phyloP scores from a whole-genome alignment of 2,888 invertebrate genomes.

The Dugesia japonica region DNA sequence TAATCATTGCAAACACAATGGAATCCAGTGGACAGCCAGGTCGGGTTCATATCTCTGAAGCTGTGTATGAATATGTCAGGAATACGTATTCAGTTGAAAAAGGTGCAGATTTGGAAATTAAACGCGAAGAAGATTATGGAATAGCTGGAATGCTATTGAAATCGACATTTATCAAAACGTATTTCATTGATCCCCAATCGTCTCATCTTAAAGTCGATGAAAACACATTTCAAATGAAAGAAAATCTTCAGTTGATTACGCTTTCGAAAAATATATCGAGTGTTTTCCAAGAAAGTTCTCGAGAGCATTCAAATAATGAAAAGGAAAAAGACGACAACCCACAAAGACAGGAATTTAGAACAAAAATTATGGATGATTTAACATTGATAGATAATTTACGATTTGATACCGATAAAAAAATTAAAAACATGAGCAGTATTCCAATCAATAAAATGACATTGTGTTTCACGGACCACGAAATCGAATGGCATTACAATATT shows the following conservation, averaged over 20 bases:
- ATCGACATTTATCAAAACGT: slow-evolving; percentile 17
- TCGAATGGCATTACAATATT: background rate
- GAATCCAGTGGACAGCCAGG: slow-evolving; percentile 71
- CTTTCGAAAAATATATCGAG: background rate
- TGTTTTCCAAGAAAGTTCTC: background rate
- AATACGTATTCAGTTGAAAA: background rate
- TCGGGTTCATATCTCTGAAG: slow-evolving; percentile 64
- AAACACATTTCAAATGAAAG: background rate
- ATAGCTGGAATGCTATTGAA: background rate
- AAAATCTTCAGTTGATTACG: background rate
- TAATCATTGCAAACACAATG: slow-evolving; percentile 79
- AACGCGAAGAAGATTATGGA: background rate
- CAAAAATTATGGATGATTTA: background rate
- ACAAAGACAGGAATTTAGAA: background rate
- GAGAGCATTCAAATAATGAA: background rate
- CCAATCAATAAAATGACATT: background rate
- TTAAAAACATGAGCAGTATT: background rate
- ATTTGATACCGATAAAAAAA: slow-evolving; percentile 21
- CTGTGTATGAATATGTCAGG: slow-evolving; percentile 53
- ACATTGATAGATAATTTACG: background rate
- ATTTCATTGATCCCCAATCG: slow-evolving; percentile 26
- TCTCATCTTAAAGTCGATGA: background rate
- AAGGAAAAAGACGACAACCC: background rate
- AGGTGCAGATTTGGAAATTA: slow-evolving; percentile 23
- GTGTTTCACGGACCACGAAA: background rate